A percentile compares a stretch with the other conserved stretches of the same genome.
Evolutionary conservation across 1,140 invertebrate species (phyloP).

Genomic region (Heliconius congener): DNA sequence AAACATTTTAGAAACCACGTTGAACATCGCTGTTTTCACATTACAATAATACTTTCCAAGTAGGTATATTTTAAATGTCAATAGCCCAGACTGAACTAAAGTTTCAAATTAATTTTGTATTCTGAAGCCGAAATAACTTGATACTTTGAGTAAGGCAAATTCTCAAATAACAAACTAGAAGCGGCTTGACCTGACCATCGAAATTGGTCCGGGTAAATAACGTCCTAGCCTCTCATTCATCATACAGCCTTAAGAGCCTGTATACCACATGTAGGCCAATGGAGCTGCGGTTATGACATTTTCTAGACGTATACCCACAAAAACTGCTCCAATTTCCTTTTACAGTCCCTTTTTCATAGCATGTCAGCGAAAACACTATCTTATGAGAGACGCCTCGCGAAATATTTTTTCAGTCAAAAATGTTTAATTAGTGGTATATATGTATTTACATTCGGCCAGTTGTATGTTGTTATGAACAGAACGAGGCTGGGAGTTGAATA

Average conservation of each 20-base stretch:
- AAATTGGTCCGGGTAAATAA: slow-evolving; percentile 13
- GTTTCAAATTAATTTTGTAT: not conserved
- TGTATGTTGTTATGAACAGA: slow-evolving; percentile 26
- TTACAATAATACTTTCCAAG: not conserved
- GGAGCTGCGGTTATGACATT: slow-evolving; percentile 34
- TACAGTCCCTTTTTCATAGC: slow-evolving; percentile 31
- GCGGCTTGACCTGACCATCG: slow-evolving; percentile 4
- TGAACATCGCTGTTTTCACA: not conserved
- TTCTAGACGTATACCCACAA: slow-evolving; percentile 36
- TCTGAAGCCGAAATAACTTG: slow-evolving; percentile 14
- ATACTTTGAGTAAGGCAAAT: slow-evolving; percentile 17
- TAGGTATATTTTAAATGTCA: not conserved
- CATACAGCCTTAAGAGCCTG: slow-evolving; percentile 23
- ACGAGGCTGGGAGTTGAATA: slow-evolving; percentile 21
- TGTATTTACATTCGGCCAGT: slow-evolving; percentile 15
- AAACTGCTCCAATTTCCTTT: slow-evolving; percentile 37
- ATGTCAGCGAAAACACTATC: slow-evolving; percentile 26
- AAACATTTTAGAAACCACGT: not conserved
- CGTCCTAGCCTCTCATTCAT: slow-evolving; percentile 9
- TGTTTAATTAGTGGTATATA: slow-evolving; percentile 20
- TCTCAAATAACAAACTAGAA: slow-evolving; percentile 1
- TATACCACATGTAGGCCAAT: slow-evolving; percentile 29
- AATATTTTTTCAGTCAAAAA: slow-evolving; percentile 23
- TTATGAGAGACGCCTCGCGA: slow-evolving; percentile 24
- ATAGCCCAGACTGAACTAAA: not conserved